Percentiles rank a stretch among this genome's conserved stretches.
Conservation (phyloP, 2,113 vertebrate genomes). For the Ceratotherium simum region DNA sequence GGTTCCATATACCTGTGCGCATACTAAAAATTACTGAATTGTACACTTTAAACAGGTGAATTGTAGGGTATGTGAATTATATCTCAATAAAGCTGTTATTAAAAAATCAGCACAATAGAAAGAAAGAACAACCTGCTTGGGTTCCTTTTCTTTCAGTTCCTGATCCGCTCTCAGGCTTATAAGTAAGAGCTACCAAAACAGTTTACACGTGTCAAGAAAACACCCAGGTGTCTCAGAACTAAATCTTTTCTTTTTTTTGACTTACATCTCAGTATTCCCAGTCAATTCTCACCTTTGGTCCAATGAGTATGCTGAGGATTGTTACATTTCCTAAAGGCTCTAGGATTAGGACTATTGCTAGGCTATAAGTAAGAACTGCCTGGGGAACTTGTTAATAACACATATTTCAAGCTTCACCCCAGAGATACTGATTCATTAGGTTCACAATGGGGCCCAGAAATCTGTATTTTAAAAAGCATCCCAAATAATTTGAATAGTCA, state of each 20-base stretch:
- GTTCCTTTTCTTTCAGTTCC: neutral
- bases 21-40: neutral
- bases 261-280: neutral
- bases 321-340: neutral
- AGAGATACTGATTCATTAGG: neutral
- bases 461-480: neutral
- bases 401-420: neutral
- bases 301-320: neutral
- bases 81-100: neutral
- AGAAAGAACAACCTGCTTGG: neutral
- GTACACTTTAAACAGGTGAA: neutral
- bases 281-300: neutral
- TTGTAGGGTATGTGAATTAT: neutral
- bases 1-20: neutral
- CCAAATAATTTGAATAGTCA: neutral
- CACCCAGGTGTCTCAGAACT: neutral
- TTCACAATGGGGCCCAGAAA: neutral
- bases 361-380: neutral
- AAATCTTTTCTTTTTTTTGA: neutral
- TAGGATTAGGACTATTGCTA: neutral
- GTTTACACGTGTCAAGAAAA: neutral
- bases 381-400: neutral
- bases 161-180: neutral
- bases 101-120: neutral
- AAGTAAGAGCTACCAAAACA: neutral